phyloP scores from a whole-genome alignment of 2,888 invertebrate genomes.

The Ceriagrion tenellum region DNA sequence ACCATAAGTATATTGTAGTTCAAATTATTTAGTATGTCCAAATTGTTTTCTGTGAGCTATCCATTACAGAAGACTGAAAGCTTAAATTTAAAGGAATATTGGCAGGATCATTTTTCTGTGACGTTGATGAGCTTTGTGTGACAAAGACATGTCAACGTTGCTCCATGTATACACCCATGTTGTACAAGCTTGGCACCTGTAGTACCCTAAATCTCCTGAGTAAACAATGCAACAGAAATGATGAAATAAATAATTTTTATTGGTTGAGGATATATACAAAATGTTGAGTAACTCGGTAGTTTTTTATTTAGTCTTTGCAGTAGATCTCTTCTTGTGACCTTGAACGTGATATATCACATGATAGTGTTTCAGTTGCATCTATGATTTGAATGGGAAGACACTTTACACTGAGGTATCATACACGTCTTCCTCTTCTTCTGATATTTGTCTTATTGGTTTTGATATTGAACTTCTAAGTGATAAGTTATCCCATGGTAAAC shows the following conservation, averaged over 20 bases:
- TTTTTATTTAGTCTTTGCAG: not conserved
- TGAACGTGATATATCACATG: not conserved
- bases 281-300: not conserved
- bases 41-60: not conserved
- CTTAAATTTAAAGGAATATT: not conserved
- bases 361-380: not conserved
- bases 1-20: too few relatives aligned
- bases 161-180: too few relatives aligned
- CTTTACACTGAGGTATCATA: not conserved
- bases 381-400: not conserved
- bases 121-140: not conserved
- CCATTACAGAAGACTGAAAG: not conserved
- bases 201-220: too few relatives aligned
- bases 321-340: not conserved
- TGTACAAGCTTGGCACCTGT: too few relatives aligned
- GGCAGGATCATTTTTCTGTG: not conserved
- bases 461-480: not conserved
- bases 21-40: too few relatives aligned
- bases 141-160: not conserved
- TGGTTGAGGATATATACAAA: not conserved
- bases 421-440: not conserved
- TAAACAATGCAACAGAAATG: too few relatives aligned
- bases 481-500: not conserved
- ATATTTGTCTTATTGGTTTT: not conserved
- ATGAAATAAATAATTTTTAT: not conserved